Percentiles rank a stretch among this genome's conserved stretches.
These are phyloP conservation scores for Sinopyrophorus schimmeli DNA, from an alignment of 2,888 invertebrate genomes.

Conservation along the genomic window DNA sequence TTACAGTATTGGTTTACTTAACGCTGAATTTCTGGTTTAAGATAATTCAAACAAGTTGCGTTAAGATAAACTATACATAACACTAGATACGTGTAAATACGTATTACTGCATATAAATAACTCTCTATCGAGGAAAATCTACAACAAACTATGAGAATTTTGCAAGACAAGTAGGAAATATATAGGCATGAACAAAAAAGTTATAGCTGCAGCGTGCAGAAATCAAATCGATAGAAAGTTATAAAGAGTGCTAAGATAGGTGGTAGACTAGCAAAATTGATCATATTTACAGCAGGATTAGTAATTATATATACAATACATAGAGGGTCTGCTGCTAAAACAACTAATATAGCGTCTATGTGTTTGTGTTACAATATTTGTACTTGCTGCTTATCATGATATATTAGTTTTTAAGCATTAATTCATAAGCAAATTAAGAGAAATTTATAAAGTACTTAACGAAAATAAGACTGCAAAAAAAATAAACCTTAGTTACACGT, in stretches of 20 bases:
- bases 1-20: constrained; percentile 22
- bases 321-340: constrained; percentile 24
- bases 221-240: constrained; percentile 32
- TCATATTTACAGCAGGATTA: constrained; percentile 31
- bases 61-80: constrained; percentile 22
- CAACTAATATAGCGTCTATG: constrained; percentile 27
- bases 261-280: constrained; percentile 30
- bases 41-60: constrained; percentile 17
- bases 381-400: constrained; percentile 20
- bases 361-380: constrained; percentile 26
- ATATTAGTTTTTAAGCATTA: constrained; percentile 19
- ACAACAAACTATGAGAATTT: constrained; percentile 25
- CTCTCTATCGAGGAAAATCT: constrained; percentile 30
- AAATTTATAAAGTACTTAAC: too few species aligned
- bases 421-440: too few species aligned
- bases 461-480: too few species aligned
- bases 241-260: constrained; percentile 31
- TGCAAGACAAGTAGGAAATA: constrained; percentile 25
- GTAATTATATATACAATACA: constrained; percentile 29
- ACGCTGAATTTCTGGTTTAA: constrained; percentile 15
- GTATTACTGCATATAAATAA: constrained; percentile 25
- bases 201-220: constrained; percentile 30
- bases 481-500: too few species aligned
- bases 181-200: constrained; percentile 25
- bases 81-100: too few species aligned